A percentile compares a stretch with the other conserved stretches of the same genome.
Conservation (phyloP, 2,888 invertebrate species). For the Alentia gelatinosa region DNA sequence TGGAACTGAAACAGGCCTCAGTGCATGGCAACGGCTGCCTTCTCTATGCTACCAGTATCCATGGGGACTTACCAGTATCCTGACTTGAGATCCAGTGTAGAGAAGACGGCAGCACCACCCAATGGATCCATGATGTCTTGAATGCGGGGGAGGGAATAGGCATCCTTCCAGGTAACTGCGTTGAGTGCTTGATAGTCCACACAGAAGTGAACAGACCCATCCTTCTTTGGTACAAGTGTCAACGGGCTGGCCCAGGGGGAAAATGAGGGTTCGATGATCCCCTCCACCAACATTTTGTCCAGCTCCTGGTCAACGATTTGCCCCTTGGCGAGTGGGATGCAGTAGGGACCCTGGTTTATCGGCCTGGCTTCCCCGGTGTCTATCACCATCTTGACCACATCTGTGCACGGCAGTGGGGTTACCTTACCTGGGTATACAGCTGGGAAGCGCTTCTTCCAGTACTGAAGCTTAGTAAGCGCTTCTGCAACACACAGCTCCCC, state of each 20-base stretch:
- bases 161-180: conserved; percentile 12
- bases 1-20: conserved; percentile 60
- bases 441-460: too few relatives aligned
- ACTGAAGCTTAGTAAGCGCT: too few relatives aligned
- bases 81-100: conserved; percentile 62
- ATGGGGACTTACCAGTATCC: conserved; percentile 65
- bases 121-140: conserved; percentile 61
- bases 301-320: background rate
- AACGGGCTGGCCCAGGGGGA: conserved; percentile 53
- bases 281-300: conserved; percentile 35
- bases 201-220: conserved; percentile 57
- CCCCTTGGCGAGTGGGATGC: conserved; percentile 15
- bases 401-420: too few relatives aligned
- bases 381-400: conserved; percentile 2
- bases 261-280: conserved; percentile 20
- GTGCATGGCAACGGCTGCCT: conserved; percentile 61
- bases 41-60: background rate
- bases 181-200: conserved; percentile 48
- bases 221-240: conserved; percentile 52
- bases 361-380: background rate
- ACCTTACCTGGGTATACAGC: too few relatives aligned
- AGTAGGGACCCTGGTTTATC: conserved; percentile 48
- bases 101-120: conserved; percentile 58
- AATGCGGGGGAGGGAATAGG: conserved; percentile 46
- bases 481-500: too few relatives aligned